Base-by-base conservation (phyloP, 2,888 invertebrate genomes). In the Hyposoter didymator region DNA sequence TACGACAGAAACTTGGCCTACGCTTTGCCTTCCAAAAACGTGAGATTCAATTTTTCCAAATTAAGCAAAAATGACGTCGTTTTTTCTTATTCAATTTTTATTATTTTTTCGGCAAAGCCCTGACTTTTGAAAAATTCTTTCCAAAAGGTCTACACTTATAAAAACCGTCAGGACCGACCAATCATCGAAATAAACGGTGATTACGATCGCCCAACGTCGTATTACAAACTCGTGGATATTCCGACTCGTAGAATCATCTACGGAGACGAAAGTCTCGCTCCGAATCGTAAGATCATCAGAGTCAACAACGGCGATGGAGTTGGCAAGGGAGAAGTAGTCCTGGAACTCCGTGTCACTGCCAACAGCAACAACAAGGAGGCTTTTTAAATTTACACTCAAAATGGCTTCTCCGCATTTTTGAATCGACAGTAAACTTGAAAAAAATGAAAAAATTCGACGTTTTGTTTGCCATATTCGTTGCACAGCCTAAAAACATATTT, bases 281-380 rank as follows among this genome's bases (percentile, higher is more conserved):
- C 90, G 22, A 89, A 85, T 73, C 90, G 89, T 66, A 92, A 91
- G 84, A 83, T 90, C 67, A 83, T 90, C 84, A 90, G 90, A 85
- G 85, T 91, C 80, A 79, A 86, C 66, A 88, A 89, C 87, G 88
- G 88, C 62, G 87, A 87, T 87, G 82, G 49, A 74, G 59, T 72
- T 14, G 90, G 87, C 64, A 92, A 91, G 86, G 92, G 91, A 49
- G 92, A 92, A 87, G 88, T 93, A 62, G 89, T 93, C 84, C 82
- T 93, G 84, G 92, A 93, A 79, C 89, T 93, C 76, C 92, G 93
- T 59, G 92, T 93, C 74, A 91, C 91, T 45, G 92, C 92, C 39
- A 92, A 92, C 88, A 91, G 91, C 88, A 89, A 91, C 67, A 88
- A 88, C 52, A 76, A 79, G 49, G 69, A 82, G n/a, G 67, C 17